These are phyloP conservation scores for Eriocheir sinensis DNA, from an alignment of 1,140 invertebrate species.

Conservation along the genomic window DNA sequence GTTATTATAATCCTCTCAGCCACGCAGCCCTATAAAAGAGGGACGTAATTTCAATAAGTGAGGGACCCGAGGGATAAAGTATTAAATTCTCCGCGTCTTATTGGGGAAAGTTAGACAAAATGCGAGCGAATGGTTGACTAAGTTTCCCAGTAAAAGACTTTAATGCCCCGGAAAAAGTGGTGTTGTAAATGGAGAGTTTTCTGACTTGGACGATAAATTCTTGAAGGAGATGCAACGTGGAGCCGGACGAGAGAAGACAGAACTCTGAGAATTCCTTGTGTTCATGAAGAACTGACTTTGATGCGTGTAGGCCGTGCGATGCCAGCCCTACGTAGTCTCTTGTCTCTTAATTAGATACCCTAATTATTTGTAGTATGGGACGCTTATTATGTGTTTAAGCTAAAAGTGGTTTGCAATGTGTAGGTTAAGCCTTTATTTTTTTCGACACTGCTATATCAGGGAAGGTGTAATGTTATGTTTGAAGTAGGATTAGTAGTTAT, in stretches of 20 bases:
- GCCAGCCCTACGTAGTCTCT: not conserved
- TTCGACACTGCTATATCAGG: too few relatives aligned
- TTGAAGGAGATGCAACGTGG: not conserved
- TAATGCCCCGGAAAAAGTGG: conserved; percentile 58
- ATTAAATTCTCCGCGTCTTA: conserved; percentile 53
- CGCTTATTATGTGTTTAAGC: too few relatives aligned
- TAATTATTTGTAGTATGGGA: too few relatives aligned
- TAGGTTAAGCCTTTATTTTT: too few relatives aligned
- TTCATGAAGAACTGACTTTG: not conserved
- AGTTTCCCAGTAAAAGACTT: conserved; percentile 58
- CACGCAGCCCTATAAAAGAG: not conserved
- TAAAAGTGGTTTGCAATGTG: too few relatives aligned
- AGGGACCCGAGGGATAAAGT: conserved; percentile 23
- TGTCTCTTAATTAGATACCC: too few relatives aligned
- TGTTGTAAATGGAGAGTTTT: conserved; percentile 49
- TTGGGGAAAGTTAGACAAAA: conserved; percentile 44
- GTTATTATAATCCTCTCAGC: conserved; percentile 40
- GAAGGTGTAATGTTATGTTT: too few relatives aligned
- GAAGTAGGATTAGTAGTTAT: too few relatives aligned
- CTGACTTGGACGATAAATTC: conserved; percentile 21
- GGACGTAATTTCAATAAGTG: conserved; percentile 63
- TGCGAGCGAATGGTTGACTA: conserved; percentile 40
- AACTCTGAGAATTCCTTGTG: not conserved
- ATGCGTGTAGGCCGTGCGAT: not conserved
- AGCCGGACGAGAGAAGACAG: not conserved